phyloP scores from a whole-genome alignment of 2,113 vertebrate species.

The Meles meles region DNA sequence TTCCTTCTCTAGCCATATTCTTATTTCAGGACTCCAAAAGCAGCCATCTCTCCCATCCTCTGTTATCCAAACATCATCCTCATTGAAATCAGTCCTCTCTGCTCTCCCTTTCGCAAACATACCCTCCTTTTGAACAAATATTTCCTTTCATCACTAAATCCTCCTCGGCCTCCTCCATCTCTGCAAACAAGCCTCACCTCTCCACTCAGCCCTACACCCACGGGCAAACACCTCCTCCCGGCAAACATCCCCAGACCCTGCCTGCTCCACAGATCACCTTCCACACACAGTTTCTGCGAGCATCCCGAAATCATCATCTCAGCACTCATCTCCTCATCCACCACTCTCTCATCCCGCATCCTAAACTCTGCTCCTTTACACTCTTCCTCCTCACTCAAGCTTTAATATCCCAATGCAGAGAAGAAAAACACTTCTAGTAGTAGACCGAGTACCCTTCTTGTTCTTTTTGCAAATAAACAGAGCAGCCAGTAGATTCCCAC shows the following conservation, averaged over 20 bases:
- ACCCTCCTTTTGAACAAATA: constrained; percentile 29
- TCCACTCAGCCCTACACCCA: background rate
- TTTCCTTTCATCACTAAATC: constrained; percentile 14
- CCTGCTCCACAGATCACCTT: background rate
- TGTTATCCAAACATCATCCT: background rate
- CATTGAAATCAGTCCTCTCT: background rate
- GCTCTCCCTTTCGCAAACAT: constrained; percentile 13
- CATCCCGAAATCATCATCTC: background rate
- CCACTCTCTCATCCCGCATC: background rate
- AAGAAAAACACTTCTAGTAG: background rate
- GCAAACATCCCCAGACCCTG: background rate
- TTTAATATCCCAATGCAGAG: background rate
- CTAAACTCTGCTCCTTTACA: background rate
- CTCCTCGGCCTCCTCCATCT: background rate
- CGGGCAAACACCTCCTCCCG: background rate
- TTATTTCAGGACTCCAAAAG: constrained; percentile 1
- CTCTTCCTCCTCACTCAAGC: background rate
- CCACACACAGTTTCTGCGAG: background rate
- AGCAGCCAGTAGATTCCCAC: background rate
- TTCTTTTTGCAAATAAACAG: constrained; percentile 32
- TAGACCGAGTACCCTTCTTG: background rate
- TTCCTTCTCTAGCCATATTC: background rate
- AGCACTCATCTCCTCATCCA: background rate
- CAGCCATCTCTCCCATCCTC: background rate
- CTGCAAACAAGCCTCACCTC: constrained; percentile 12